Evolutionary conservation across 2,888 invertebrate genomes (phyloP).

Genomic region (Teinopalpus imperialis): DNA sequence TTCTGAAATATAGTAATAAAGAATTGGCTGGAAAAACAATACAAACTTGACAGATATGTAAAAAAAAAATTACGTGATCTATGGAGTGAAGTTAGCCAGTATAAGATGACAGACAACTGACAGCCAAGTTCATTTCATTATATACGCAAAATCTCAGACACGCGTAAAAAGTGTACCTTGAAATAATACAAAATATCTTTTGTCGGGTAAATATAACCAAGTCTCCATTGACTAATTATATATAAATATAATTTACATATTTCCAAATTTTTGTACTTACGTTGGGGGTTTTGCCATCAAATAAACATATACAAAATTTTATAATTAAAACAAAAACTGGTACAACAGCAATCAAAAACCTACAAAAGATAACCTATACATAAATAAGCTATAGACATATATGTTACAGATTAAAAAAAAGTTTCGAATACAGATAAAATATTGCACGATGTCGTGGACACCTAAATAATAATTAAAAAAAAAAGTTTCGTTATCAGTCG

Average conservation of each 20-base stretch:
- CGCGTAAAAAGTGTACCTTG: too few species aligned
- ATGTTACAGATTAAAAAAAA: conserved; percentile 56
- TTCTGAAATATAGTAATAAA: not conserved
- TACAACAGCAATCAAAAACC: not conserved
- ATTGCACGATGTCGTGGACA: conserved; percentile 69
- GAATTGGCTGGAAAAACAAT: conserved; percentile 3
- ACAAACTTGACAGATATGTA: conserved; percentile 1
- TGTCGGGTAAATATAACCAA: too few species aligned
- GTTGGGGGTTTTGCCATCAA: not conserved
- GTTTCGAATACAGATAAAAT: conserved; percentile 47
- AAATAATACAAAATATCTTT: too few species aligned
- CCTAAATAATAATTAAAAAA: conserved; percentile 35
- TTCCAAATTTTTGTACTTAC: conserved; percentile 16
- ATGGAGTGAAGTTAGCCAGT: too few species aligned
- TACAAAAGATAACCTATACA: conserved; percentile 13
- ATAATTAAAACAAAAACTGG: not conserved
- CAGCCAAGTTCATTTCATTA: too few species aligned
- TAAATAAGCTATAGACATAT: conserved; percentile 44
- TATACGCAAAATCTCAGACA: too few species aligned
- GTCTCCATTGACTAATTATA: too few species aligned
- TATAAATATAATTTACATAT: not conserved
- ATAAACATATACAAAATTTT: not conserved
- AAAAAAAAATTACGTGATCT: too few species aligned
- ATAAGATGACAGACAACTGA: too few species aligned
- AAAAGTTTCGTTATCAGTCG: not conserved